Evolutionary conservation across 2,797 vertebrate genomes (phyloP).

Genomic region (Dipus sagitta): DNA sequence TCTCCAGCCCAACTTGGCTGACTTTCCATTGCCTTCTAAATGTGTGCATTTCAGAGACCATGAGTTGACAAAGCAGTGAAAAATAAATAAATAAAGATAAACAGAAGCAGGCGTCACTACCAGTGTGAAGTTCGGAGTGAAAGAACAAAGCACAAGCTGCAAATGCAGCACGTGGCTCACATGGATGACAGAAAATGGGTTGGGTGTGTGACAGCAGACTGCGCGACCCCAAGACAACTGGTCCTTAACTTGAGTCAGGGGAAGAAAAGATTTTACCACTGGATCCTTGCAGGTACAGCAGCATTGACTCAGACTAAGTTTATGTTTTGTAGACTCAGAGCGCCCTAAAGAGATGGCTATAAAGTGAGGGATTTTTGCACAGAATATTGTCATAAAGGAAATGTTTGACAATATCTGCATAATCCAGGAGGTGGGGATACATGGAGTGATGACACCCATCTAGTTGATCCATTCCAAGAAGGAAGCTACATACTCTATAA

Average conservation of each 20-base stretch:
- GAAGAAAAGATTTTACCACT: neutral
- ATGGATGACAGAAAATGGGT: neutral
- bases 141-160: neutral
- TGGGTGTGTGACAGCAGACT: neutral
- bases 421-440: too few species aligned
- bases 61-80: neutral
- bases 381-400: neutral
- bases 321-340: neutral
- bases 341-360: neutral
- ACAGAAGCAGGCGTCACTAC: neutral
- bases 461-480: neutral
- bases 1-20: neutral
- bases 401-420: neutral
- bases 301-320: neutral
- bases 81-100: neutral
- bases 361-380: neutral
- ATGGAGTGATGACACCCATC: neutral
- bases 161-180: neutral
- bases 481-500: neutral
- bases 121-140: neutral
- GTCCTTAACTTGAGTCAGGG: neutral
- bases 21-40: constrained; percentile 41
- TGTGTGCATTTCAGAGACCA: neutral
- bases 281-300: neutral
- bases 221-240: neutral